Base-by-base conservation (phyloP, 2,888 invertebrate genomes). In the Heteropelma amictum region DNA sequence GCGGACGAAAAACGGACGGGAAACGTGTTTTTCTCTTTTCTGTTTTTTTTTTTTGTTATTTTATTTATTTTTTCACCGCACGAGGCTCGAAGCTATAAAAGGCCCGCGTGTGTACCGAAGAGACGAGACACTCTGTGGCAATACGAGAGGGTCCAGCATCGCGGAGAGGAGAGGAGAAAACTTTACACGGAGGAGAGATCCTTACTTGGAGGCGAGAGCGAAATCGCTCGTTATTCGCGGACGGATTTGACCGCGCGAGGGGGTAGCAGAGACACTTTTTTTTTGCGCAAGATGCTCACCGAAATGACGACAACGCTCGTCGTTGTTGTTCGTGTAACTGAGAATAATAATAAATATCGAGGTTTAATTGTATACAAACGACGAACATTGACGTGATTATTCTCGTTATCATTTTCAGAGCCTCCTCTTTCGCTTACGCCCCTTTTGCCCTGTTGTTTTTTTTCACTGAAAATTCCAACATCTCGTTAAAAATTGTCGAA, bases 11-110 rank as follows among this genome's bases (percentile, higher is more conserved):
- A n/a, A n/a, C n/a, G n/a, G n/a, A n/a, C n/a, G n/a, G 14, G 30
- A 12, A 30, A 61, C 54, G 61, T 30, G 71, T 75, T 67, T 75
- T 71, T 49, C 7, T 7, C 8, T 23, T 28, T 49, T 14, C 33
- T 19, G 47, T 51, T 51, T 42, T 54, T 26, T 30, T 21, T 30
- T 2, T 12, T 5, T 54, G 6, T 28, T 10, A 1, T 51, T 65
- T 45, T 14, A 10, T 40, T 35, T 23, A 58, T 58, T 33, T 64
- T 61, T 56, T 17, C 69, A n/a, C 19, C 8, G 70, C 47, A 71
- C 65, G 75, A 72, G n/a, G 76, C 60, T 67, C 61, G 65, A 68
- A 53, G 71, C 77, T 77, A 67, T 77, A 79, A 77, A 79, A 79
- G 79, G 79, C 75, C 76, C 61, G 72, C 42, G 56, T 33, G 19